Evolutionary conservation across 1,140 invertebrate genomes (phyloP), one percentile per base, ranked within the genome.

Genomic region (Tetramorium simillimum): DNA sequence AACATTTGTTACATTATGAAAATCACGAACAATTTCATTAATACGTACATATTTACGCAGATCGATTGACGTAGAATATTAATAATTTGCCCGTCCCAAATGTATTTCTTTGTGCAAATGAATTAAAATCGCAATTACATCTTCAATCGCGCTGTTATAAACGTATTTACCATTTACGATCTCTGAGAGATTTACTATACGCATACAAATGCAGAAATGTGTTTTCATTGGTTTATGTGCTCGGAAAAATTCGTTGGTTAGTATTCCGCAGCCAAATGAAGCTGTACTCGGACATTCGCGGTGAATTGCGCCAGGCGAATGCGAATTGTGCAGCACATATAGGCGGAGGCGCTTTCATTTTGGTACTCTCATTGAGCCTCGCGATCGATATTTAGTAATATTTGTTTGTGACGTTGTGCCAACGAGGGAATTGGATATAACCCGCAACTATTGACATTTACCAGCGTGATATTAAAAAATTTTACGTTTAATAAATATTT

Each of bases 321-420:
- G 80, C 53, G 69, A 84, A 75, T 75, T 73, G 67, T 73, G 16
- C 6, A 4, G 18, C 37, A 43, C 12, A 18, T 72, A 58, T 46
- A 37, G 40, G 18, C 37, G 49, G 37, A 21, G 69, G 10, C 16
- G 53, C 51, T 84, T 84, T 75, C 53, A 84, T 73, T 73, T 75
- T 46, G 24, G 53, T 46, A 58, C 9, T 84, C 40, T 84, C 80
- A 60, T 84, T 46, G 80, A 75, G 40, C 28, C 18, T n/a, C 5
- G 18, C 69, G 53, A 84, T 84, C 80, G 69, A 84, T 84, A 75
- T 84, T 84, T 84, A 75, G 80, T n/a, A 70, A 84, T 84, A 75
- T 75, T 84, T 58, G 53, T 73, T 84, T 75, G 69, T 18, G n/a
- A n/a, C 77, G 28, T n/a, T 28, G 4, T n/a, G 28, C 28, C 43